A percentile compares a stretch with the other conserved stretches of the same genome.
phyloP scores from a whole-genome alignment of 2,113 vertebrate species.

The Bufo bufo region DNA sequence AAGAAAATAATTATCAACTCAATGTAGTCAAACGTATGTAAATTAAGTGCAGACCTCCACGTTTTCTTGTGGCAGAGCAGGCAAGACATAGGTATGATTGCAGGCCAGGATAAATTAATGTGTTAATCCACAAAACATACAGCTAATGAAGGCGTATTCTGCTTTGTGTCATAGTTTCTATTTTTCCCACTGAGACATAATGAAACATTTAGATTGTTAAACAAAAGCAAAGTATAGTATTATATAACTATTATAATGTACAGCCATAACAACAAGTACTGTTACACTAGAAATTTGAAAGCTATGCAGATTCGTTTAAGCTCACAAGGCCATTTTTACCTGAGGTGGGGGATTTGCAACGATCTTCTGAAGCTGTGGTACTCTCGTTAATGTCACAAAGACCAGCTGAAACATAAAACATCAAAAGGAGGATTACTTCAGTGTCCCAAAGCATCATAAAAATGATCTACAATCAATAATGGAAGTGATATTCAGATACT shows the following conservation, averaged over 20 bases:
- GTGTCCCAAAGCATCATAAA: neutral
- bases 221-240: no score
- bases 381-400: slow-evolving; percentile 96
- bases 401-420: slow-evolving; percentile 75
- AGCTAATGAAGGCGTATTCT: neutral
- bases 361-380: slow-evolving; percentile 88
- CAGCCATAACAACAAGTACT: neutral
- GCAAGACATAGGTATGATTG: neutral
- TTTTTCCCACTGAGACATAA: no score
- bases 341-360: slow-evolving; percentile 98
- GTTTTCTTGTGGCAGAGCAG: neutral
- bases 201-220: no score
- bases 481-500: neutral
- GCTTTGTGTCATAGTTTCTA: no score
- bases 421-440: neutral
- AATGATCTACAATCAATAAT: neutral
- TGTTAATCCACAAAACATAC: neutral
- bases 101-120: neutral
- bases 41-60: no score
- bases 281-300: slow-evolving; percentile 6
- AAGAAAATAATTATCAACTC: no score
- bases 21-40: no score
- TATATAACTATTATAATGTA: neutral
- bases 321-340: slow-evolving; percentile 75
- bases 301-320: neutral